Base-by-base conservation (phyloP, 2,888 invertebrate species). In the Trissolcus japonicus region DNA sequence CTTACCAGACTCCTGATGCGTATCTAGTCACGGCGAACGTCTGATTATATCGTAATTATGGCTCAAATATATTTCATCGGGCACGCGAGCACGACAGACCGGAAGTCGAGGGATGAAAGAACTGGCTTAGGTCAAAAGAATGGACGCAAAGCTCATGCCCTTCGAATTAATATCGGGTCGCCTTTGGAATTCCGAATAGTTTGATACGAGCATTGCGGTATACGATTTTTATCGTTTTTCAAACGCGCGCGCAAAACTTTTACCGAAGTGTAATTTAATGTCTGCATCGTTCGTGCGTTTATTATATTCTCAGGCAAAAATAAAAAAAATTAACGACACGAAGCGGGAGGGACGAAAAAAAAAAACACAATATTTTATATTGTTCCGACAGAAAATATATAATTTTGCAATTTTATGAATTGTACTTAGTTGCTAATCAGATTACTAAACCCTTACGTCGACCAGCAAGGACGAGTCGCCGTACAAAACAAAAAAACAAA, bases 41-140 rank as follows among this genome's bases (percentile, higher is more conserved):
- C 81, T 83, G 86, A 86, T 87, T 86, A 83, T 85, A 86, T 87
- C 86, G 85, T 85, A 86, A 87, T 87, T 86, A 86, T 83, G 82
- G 82, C 83, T 85, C 85, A 86, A 87, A 86, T 85, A 86, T 87
- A 86, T 85, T 85, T 85, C 84, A 84, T 85, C 83, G 82, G 81
- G 81, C 86, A 87, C 86, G 86, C 86, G 81, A 86, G 69, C 80
- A 29, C 75, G 66, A 66, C 71, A 63, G 51, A 63, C 73, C 73
- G 73, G 77, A 74, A 74, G 69, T 67, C 59, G 53, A 54, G 41
- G 57, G 67, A 17, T 11, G 14, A 19, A 17, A 16, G 46, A 16
- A 46, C 6, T 74, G 63, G 65, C 69, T 59, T 43, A 41, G 56
- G 55, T 68, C 16, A 78, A 76, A 74, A 35, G 80, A 78, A 79